Base-by-base conservation (phyloP, 1,140 invertebrate species). In the Ectropis grisescens region DNA sequence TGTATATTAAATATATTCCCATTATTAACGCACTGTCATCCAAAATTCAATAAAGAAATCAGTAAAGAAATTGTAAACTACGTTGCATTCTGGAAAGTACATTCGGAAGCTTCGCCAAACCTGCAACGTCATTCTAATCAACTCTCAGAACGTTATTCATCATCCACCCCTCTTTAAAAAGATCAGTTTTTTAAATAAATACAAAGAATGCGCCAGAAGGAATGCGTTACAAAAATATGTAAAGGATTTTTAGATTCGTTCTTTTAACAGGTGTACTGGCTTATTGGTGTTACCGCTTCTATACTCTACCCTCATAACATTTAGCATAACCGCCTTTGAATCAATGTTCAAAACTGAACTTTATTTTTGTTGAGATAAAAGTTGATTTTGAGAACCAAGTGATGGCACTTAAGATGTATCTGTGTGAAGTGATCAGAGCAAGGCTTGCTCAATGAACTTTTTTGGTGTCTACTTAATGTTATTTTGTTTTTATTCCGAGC, bases 401-500 rank as follows among this genome's bases (percentile, higher is more conserved):
- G n/a, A n/a, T n/a, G n/a, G n/a, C n/a, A n/a, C n/a, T n/a, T n/a
- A n/a, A n/a, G n/a, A n/a, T n/a, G n/a, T n/a, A n/a, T n/a, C n/a
- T 10, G 35, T 19, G 26, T 28, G 27, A 12, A 29, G 15, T 41
- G 41, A 34, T 40, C 33, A 48, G 45, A 42, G 31, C 23, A 23
- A 48, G 46, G 43, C 41, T 45, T 54, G 50, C 41, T 65, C 54
- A 67, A 59, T 67, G 58, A 59, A 67, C 42, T 43, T 57, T 60
- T 58, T 64, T 60, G 31, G 42, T 60, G 55, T 61, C 70, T 75
- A 71, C 66, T 79, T 71, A 71, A 61, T 57, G 48, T 43, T 50
- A 66, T 72, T 75, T 72, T 75, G 62, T 71, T 79, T 57, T 78
- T 78, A 64, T 71, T 68, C 64, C 55, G 47, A 39, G 46, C 51